Base-by-base conservation (phyloP, 2,888 invertebrate genomes). In the Agrotis ipsilon region DNA sequence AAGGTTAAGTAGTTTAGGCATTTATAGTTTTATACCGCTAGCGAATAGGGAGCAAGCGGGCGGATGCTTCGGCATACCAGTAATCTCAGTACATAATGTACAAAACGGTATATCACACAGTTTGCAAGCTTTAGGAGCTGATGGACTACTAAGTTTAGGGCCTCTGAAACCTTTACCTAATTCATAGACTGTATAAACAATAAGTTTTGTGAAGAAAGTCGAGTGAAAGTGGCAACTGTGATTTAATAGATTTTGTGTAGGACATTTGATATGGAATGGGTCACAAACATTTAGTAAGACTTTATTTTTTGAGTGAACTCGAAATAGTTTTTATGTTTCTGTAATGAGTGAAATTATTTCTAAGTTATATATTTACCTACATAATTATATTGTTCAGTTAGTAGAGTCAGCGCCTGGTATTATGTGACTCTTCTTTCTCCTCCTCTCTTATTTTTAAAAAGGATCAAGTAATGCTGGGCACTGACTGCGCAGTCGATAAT, bases 21-120 rank as follows among this genome's bases (percentile, higher is more conserved):
- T 98, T 77, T 97, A 97, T 86, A 97, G 97, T 93, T 98, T 97
- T 91, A 98, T 98, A 84, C 98, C 98, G 0, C 88, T 98, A 75
- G 97, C 97, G 2, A 97, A 97, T 81, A 93, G 97, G 27, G 97
- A 97, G 72, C 97, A 96, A 75, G 93, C 96, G 0, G 97, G 96
- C 49, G 97, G 97, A 6, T 97, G 97, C 74, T 98, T 97, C 82
- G 98, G 97, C 16, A 95, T 98, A 65, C 98, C 98, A 2, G 97
- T 98, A 71, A 96, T 97, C 64, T 97, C 97, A 2, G 97, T 97
- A 62, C 97, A 97, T 85, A 97, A 97, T 75, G 96, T 97, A 72
- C 96, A 97, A 74, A 97, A 97, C 87, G 96, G 97, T 1, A 91
- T 97, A 59, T 96, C 96, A 58, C 97, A 95, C 88, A 91, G 92